These are phyloP conservation scores for Caerostris extrusa DNA, from an alignment of 1,140 invertebrate species.

Conservation along the genomic window DNA sequence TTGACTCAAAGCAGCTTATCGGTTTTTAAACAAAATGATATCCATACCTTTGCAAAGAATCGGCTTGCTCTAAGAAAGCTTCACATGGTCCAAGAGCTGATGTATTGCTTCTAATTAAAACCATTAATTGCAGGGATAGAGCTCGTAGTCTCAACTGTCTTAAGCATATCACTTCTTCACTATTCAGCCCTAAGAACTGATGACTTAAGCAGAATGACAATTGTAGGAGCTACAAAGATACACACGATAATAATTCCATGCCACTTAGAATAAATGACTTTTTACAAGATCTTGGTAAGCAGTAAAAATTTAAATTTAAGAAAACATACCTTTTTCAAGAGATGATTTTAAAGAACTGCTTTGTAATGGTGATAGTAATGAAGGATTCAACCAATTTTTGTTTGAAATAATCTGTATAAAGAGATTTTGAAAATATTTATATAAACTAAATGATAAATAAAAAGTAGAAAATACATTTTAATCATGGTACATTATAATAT, in stretches of 20 bases:
- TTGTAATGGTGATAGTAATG: slow-evolving; percentile 78
- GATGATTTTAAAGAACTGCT: slow-evolving; percentile 78
- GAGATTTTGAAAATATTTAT: neutral
- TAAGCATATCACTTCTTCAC: slow-evolving; percentile 88
- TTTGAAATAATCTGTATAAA: slow-evolving; percentile 78
- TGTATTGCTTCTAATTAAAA: slow-evolving; percentile 86
- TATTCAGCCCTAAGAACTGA: slow-evolving; percentile 90
- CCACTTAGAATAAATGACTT: neutral
- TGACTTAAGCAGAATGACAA: slow-evolving; percentile 90
- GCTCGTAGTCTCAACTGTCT: slow-evolving; percentile 92
- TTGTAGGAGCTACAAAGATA: slow-evolving; percentile 79
- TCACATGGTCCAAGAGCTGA: slow-evolving; percentile 86
- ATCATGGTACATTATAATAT: too few species aligned
- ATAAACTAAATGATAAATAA: too few species aligned
- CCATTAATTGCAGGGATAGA: slow-evolving; percentile 90
- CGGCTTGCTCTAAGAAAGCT: slow-evolving; percentile 85
- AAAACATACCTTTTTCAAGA: slow-evolving; percentile 76
- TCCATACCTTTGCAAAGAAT: slow-evolving; percentile 82
- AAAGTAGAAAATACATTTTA: too few species aligned
- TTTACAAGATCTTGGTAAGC: too few species aligned
- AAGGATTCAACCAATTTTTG: slow-evolving; percentile 79
- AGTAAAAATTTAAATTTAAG: neutral
- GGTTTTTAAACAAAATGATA: too few species aligned
- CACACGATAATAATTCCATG: neutral
- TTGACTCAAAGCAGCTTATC: too few species aligned